Evolutionary conservation across 2,113 vertebrate genomes (phyloP), one percentile per base, ranked within the genome.

Genomic region (Tragelaphus scriptus): DNA sequence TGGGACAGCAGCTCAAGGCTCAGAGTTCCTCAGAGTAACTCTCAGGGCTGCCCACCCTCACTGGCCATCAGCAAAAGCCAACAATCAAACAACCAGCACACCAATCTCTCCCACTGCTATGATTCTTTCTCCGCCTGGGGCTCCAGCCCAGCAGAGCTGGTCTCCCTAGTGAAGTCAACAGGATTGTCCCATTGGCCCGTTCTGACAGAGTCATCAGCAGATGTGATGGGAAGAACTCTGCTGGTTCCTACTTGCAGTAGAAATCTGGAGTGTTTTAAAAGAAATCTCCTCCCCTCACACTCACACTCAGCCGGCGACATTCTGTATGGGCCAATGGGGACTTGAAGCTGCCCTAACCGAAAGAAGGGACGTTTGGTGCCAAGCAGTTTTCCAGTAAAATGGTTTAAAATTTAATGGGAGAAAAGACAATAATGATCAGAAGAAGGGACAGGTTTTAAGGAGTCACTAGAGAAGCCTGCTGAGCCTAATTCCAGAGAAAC

Each of bases 371-470:
- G 16, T 59, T 65, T 25, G 1, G 28, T 90, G 96, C 95, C 93
- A 93, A 97, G 84, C 17, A 12, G 80, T 88, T 94, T 98, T 97
- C 96, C 95, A 95, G 97, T 94, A 98, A 98, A 93, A 94, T 47
- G 47, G 44, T 77, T 90, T 96, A 47, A 51, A 88, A 92, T 75
- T 79, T 68, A 86, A 80, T 90, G 58, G 75, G 23, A 63, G 59
- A 79, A 65, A 96, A 89, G 28, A 89, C 68, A 97, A 44, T 87
- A 82, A 85, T 59, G 87, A 82, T 94, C 96, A 68, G 94, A 91
- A 36, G 88, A 94, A 95, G 92, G 58, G 82, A 79, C 63, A 77
- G 61, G 55, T 91, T 95, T 95, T 44, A 86, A 97, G 86, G 93
- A 97, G 94, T 90, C 94, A 32, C 84, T 90, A 59, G 59, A 71